Conservation (phyloP, 2,113 vertebrate genomes). For the Rhabdornis inornatus region DNA sequence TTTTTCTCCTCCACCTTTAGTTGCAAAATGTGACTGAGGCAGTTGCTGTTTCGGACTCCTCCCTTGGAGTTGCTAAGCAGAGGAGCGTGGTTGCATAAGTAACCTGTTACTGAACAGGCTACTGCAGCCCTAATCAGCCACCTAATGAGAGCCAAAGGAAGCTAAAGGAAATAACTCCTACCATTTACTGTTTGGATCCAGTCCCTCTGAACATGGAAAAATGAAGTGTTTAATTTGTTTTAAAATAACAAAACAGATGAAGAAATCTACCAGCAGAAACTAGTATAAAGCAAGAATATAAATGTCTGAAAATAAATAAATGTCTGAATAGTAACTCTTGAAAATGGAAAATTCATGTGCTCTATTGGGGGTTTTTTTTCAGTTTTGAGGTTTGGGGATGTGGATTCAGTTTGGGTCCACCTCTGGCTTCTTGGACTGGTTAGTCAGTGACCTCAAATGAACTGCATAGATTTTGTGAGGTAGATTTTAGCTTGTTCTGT, state of each 20-base stretch:
- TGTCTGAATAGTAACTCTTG: background rate
- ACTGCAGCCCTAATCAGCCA: background rate
- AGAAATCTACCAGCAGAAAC: background rate
- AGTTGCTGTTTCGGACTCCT: constrained; percentile 59
- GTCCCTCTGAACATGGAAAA: background rate
- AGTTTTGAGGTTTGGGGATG: background rate
- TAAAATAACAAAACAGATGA: background rate
- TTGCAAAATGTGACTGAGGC: background rate
- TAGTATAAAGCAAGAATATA: background rate
- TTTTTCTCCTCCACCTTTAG: background rate
- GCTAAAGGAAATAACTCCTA: background rate
- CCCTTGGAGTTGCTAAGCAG: constrained; percentile 64
- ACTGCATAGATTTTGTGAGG: background rate
- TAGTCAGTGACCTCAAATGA: constrained; percentile 8
- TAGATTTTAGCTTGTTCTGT: background rate
- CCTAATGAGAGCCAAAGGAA: background rate
- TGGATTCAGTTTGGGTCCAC: background rate
- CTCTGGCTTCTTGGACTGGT: background rate
- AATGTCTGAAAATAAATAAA: background rate
- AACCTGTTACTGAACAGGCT: constrained; percentile 42
- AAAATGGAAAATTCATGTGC: background rate
- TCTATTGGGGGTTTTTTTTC: background rate
- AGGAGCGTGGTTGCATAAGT: constrained; percentile 31
- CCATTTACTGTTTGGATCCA: background rate
- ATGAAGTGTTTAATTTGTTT: background rate